Evolutionary conservation across 1,140 invertebrate genomes (phyloP), one percentile per base, ranked within the genome.

Genomic region (Triops longicaudatus): DNA sequence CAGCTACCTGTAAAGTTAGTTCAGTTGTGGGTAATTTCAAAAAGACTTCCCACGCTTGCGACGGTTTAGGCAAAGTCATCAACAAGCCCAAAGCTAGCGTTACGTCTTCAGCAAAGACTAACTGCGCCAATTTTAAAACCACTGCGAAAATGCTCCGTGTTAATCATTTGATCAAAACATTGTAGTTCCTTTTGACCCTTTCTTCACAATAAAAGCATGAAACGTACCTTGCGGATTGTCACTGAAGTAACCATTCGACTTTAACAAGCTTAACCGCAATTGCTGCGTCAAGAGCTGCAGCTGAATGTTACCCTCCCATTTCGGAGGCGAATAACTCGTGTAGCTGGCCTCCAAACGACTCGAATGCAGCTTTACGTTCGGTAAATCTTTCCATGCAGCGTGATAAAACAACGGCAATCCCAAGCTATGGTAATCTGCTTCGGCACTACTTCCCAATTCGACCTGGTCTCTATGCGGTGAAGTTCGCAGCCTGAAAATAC

Each of bases 21-120:
- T 77, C 76, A 22, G 76, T 77, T 63, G 72, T 77, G 37, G 76
- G 76, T n/a, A 77, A 26, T 22, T 73, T 31, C n/a, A 72, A 17
- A 26, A 77, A 73, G 6, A 42, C 42, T 37, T 77, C 71, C 76
- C 76, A 77, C 26, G 76, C 76, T 43, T 74, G 72, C 9, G 63
- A 71, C 9, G 72, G 22, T 41, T 28, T 72, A 42, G 31, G 17
- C 50, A 77, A 31, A 26, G 73, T 42, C 28, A 77, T 14, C 22
- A 77, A 43, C 41, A 73, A 73, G 22, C 76, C 76, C 26, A 77
- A 11, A 26, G 76, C 71, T 22, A 77, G 42, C 17, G 37, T 27
- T 7, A 71, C 27, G 27, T 77, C 76, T 26, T 31, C 28, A 28
- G 76, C 72, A 42, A 77, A 77, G 26, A 77, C 41, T 7, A 26